Evolutionary conservation across 2,888 invertebrate genomes (phyloP), one percentile per base, ranked within the genome.

Genomic region (Colletes collaris): DNA sequence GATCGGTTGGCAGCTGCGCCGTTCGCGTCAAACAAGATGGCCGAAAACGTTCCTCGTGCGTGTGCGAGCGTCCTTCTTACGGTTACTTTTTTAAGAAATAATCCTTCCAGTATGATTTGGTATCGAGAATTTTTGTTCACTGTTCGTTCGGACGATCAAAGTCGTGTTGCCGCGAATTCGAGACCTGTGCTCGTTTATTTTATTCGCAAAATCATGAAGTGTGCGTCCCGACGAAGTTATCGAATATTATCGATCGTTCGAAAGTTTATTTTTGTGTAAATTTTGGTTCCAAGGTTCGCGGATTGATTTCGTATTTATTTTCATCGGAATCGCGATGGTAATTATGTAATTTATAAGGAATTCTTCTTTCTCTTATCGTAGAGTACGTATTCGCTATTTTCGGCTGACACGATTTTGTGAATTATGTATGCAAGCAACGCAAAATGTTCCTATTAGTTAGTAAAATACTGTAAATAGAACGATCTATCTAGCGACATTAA

Each of bases 1-100:
- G 27, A 59, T 75, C 53, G 79, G 62, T 77, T 79, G 78, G 89
- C 90, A 91, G 91, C 91, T 91, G 91, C 92, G 91, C 89, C 67
- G 86, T 88, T 87, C 86, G 83, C 86, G 81, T 81, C 70, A 80
- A 89, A 89, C 89, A 92, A 92, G 90, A 92, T 92, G 91, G 92
- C 92, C 82, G 92, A 86, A 86, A 83, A 81, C 81, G 82, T 85
- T 72, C 66, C 60, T 60, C 79, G 86, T 82, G 86, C 81, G 88
- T 86, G 77, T 76, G 82, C 63, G 71, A 76, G 77, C 83, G 84
- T 86, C 79, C 73, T 78, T 69, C 71, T 79, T 74, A 10, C 8
- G 3, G 4, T 73, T 69, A 40, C 19, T 82, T 73, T 68, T 56
- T 64, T 65, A 27, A 52, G 53, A 6, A 58, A 58, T 71, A 64